A percentile compares a stretch with the other conserved stretches of the same genome.
Conservation (phyloP, 1,140 invertebrate species). For the Bathynomus jamesi region DNA sequence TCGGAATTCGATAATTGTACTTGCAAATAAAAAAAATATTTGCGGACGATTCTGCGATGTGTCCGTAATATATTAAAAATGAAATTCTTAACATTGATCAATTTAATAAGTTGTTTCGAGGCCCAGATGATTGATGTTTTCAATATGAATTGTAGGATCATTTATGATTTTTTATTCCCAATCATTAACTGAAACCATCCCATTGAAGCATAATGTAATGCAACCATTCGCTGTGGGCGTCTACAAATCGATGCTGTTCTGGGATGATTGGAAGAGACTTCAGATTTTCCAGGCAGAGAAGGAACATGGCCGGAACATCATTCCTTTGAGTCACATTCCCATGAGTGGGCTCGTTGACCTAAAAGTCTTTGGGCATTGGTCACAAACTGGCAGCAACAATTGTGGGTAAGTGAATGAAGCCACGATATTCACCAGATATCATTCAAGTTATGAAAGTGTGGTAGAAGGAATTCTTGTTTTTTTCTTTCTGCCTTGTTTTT, state of each 20-base stretch:
- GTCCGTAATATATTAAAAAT: too few relatives aligned
- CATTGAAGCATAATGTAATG: slow-evolving; percentile 38
- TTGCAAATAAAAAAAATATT: too few relatives aligned
- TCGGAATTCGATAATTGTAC: too few relatives aligned
- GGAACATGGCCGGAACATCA: slow-evolving; percentile 38
- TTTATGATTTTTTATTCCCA: too few relatives aligned
- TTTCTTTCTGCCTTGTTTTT: background rate
- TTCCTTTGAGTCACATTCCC: slow-evolving; percentile 49
- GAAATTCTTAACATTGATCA: background rate
- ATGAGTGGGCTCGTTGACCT: slow-evolving; percentile 69
- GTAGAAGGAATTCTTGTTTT: background rate
- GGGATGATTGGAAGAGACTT: slow-evolving; percentile 80
- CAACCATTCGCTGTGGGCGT: slow-evolving; percentile 81
- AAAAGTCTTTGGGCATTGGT: slow-evolving; percentile 64
- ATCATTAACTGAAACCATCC: background rate
- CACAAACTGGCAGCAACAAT: slow-evolving; percentile 60
- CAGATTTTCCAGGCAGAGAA: slow-evolving; percentile 71
- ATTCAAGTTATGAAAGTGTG: slow-evolving; percentile 9
- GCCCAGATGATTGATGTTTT: too few relatives aligned
- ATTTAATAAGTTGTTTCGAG: background rate
- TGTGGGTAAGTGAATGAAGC: slow-evolving; percentile 50
- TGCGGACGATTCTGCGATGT: too few relatives aligned
- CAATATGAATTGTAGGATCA: too few relatives aligned
- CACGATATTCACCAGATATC: slow-evolving; percentile 53
- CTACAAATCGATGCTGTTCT: slow-evolving; percentile 79